Base-by-base conservation (phyloP, 1,140 invertebrate species). In the Hydropsyche tenuis region DNA sequence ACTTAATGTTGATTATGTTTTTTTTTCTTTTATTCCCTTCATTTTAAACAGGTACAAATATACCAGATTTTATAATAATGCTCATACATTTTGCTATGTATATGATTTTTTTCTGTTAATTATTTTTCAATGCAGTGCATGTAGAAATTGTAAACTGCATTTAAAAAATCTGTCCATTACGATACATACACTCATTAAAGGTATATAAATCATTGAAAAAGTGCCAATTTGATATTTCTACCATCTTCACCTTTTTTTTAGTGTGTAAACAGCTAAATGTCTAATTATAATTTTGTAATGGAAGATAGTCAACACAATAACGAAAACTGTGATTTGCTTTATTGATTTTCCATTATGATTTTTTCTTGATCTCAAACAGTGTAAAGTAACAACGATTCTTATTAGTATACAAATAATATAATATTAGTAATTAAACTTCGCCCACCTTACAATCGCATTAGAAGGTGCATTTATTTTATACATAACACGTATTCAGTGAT, bases 391-490 rank as follows among this genome's bases (percentile, higher is more conserved):
- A 75, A 75, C 71, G 76, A 75, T 68, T 73, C 66, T 51, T 63
- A 9, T 63, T 37, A 53, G n/a, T 22, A 42, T 16, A 27, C 25
- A 69, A 48, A 48, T 48, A 7, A 25, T 25, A 1, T 25, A 60
- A 60, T 23, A 45, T 73, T 68, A 68, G 64, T 73, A 69, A 75
- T 73, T 76, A 69, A 73, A 37, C 48, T 73, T 73, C 46, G 64
- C 75, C 75, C 75, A 74, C 75, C 75, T 77, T 74, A 45, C 70
- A 69, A 77, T 73, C 71, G 75, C 73, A 77, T 77, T 77, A 72
- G 73, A 73, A 74, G 75, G 75, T 77, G 75, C 75, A 77, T 77
- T 77, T 77, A 77, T 77, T 77, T 76, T 77, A 77, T 72, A 70
- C 65, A 56, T 70, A 56, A 30, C n/a, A 30, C 30, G 20, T 43